Evolutionary conservation across 2,888 invertebrate species (phyloP), one percentile per base, ranked within the genome.

Genomic region (Polyommatus iphigenia): DNA sequence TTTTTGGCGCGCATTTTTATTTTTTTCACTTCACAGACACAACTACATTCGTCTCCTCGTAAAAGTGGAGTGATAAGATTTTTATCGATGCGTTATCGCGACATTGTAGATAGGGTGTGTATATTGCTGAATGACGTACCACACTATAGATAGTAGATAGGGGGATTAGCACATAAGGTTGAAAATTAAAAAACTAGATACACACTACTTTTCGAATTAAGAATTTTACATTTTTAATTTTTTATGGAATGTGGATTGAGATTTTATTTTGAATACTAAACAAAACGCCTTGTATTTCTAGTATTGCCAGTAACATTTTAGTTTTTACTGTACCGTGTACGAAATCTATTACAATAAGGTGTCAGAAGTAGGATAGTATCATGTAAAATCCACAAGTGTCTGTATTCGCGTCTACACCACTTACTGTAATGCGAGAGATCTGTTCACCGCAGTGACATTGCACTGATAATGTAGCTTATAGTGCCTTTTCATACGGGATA

Each of bases 41-140:
- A 87, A 86, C 86, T 85, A 84, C 83, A 81, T 87, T 85, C 85
- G 85, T 83, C 85, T 85, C 84, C 84, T 85, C 87, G 90, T 91
- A 88, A 88, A 85, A 86, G 85, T 84, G 83, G 86, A 91, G 87
- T 93, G 92, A 91, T 92, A 92, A 91, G 87, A 86, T 87, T 89
- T 86, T 89, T 91, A 91, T 89, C 90, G 87, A 83, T 79, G 83
- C 84, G 85, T 90, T 92, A 92, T 91, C 91, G 86, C 83, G 81
- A 81, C 84, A 85, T 89, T 87, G 87, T 85, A 84, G 82, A 82
- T 84, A 85, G 84, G 84, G 50, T 89, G 87, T 89, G 87, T 88
- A 87, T 88, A 86, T 89, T 89, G 89, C 89, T 90, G 89, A 90
- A 91, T 91, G 90, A 91, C 90, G 90, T 75, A 75, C 50, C 88